These are phyloP conservation scores for Scaptomyza tumidula DNA, from an alignment of 2,888 invertebrate species.

Conservation along the genomic window DNA sequence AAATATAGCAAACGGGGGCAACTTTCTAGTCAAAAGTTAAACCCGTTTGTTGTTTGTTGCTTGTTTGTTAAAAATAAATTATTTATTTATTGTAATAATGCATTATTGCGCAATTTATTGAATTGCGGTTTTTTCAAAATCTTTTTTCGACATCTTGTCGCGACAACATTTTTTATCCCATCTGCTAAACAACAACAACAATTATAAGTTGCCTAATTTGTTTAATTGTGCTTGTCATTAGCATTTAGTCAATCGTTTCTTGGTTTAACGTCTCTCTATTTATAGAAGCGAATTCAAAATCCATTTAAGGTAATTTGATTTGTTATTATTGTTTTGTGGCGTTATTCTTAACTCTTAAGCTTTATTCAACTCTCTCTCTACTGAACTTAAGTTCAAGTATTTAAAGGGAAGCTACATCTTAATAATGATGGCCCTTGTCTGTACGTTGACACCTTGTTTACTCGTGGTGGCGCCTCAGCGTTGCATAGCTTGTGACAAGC, in stretches of 20 bases:
- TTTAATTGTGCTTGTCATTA: slow-evolving; percentile 61
- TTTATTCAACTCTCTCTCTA: slow-evolving; percentile 8
- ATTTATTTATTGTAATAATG: slow-evolving; percentile 74
- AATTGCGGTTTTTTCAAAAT: slow-evolving; percentile 45
- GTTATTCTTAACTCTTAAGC: slow-evolving; percentile 6
- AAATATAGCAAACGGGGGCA: slow-evolving; percentile 9
- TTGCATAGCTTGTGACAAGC: slow-evolving; percentile 24
- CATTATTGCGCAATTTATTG: slow-evolving; percentile 34
- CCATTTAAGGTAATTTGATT: slow-evolving; percentile 16
- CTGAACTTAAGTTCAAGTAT: slow-evolving; percentile 46
- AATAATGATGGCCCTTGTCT: slow-evolving; percentile 32
- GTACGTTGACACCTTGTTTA: slow-evolving; percentile 38
- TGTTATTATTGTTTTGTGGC: slow-evolving; percentile 10
- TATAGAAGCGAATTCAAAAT: slow-evolving; percentile 24
- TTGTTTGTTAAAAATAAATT: slow-evolving; percentile 66
- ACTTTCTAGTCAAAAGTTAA: slow-evolving; percentile 10
- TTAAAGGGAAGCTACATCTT: slow-evolving; percentile 34
- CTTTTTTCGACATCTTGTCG: slow-evolving; percentile 14
- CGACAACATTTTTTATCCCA: slow-evolving; percentile 1
- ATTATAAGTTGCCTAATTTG: slow-evolving; percentile 48
- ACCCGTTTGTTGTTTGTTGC: slow-evolving; percentile 42
- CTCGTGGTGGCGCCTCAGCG: slow-evolving; percentile 25
- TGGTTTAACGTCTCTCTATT: slow-evolving; percentile 9
- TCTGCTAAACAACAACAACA: slow-evolving; percentile 19
- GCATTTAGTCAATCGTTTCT: slow-evolving; percentile 40